Evolutionary conservation across 2,888 invertebrate genomes (phyloP), one percentile per base, ranked within the genome.

Genomic region (Prostheceraeus crozeri): DNA sequence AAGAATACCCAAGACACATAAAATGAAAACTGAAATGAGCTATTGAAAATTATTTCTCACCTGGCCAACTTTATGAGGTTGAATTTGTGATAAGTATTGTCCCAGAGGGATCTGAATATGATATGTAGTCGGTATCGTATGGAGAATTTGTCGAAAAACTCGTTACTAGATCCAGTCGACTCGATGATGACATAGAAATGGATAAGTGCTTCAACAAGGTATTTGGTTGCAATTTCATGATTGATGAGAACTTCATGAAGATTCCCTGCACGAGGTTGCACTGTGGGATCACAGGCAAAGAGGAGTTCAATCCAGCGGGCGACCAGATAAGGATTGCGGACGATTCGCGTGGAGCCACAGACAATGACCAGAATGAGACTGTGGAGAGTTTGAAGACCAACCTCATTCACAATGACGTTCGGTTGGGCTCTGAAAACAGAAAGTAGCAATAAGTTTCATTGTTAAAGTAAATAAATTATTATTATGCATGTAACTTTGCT

Each of bases 61-160:
- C n/a, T n/a, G n/a, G n/a, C n/a, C n/a, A n/a, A n/a, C n/a, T n/a
- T n/a, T n/a, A n/a, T n/a, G n/a, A n/a, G n/a, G n/a, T n/a, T n/a
- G n/a, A n/a, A n/a, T n/a, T n/a, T 46, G 3, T 46, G 4, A 46
- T 23, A 25, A n/a, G 23, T 46, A 19, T 55, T 25, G 27, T 57
- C 85, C 94, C 96, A 96, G 85, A 98, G 86, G 45, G 73, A 72
- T 77, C 93, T 93, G 68, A 98, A 83, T 70, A 96, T 89, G 72
- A 94, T 84, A 77, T 93, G 93, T 75, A 98, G 93, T 75, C 94
- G 93, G 80, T 93, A 93, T 60, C 98, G 83, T 69, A 98, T 96
- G 10, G 90, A 89, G 78, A 98, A 98, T 79, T 98, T 98, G 78
- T 96, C 96, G 72, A 94, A 98, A 79, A 98, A 98, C 79, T 98